phyloP scores from a whole-genome alignment of 2,888 invertebrate genomes.

The Synergus japonicus region DNA sequence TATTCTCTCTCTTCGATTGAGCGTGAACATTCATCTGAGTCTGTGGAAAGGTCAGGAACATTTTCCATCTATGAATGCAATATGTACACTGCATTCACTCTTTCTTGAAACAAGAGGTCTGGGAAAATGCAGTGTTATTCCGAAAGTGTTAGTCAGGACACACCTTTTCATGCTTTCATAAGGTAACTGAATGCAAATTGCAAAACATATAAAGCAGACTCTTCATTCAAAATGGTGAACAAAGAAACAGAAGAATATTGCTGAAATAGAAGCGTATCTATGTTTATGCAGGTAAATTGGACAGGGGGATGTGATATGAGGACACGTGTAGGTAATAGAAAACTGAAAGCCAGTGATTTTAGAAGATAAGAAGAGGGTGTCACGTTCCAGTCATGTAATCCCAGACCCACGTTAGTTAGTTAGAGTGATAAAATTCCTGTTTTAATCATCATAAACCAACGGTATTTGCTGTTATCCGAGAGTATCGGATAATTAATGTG shows the following conservation, averaged over 20 bases:
- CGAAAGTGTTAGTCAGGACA: slow-evolving; percentile 13
- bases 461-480: neutral
- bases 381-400: neutral
- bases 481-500: slow-evolving; percentile 2
- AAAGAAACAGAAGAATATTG: neutral
- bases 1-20: slow-evolving; percentile 28
- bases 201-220: neutral
- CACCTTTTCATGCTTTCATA: slow-evolving; percentile 24
- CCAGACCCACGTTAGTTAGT: neutral
- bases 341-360: neutral
- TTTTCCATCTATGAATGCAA: slow-evolving; percentile 29
- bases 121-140: slow-evolving; percentile 29
- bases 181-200: neutral
- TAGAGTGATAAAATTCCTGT: neutral
- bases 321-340: neutral
- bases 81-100: slow-evolving; percentile 8
- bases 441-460: slow-evolving; percentile 7
- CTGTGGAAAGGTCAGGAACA: slow-evolving; percentile 30
- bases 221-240: neutral
- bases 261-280: neutral
- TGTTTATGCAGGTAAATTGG: neutral
- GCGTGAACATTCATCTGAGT: slow-evolving; percentile 22
- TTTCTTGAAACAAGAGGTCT: slow-evolving; percentile 28
- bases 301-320: neutral
- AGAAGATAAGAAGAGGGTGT: neutral